Percentiles rank a stretch among this genome's conserved stretches.
phyloP scores from a whole-genome alignment of 2,797 vertebrate species.

The Rhynchonycteris naso region DNA sequence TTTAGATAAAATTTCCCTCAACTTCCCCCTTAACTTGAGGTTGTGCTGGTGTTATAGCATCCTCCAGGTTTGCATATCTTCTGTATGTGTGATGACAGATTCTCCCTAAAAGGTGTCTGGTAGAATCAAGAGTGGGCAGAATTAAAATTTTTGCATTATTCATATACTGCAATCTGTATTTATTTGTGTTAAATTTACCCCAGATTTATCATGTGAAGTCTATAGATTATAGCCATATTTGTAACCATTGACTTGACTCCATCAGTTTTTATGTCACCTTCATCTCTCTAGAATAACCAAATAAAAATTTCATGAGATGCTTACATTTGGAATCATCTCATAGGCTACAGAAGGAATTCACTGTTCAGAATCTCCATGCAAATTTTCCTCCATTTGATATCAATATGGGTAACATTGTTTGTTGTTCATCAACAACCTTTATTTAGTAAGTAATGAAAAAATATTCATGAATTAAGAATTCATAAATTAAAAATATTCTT shows the following conservation, averaged over 20 bases:
- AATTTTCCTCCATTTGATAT: background rate
- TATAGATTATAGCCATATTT: conserved; percentile 33
- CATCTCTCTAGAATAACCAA: background rate
- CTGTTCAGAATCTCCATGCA: background rate
- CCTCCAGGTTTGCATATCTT: background rate
- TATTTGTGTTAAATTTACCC: conserved; percentile 47
- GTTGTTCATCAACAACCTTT: background rate
- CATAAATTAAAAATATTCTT: background rate
- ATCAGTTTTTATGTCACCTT: background rate
- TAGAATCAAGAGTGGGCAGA: background rate
- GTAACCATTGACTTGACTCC: background rate
- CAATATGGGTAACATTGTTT: background rate
- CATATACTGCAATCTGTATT: conserved; percentile 45
- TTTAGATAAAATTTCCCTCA: conserved; percentile 1
- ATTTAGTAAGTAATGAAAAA: background rate
- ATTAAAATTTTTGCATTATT: no score
- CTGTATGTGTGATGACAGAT: background rate
- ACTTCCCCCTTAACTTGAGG: background rate
- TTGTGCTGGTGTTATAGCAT: background rate
- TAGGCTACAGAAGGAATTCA: background rate
- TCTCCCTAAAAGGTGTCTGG: background rate
- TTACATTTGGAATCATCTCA: background rate
- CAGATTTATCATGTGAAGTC: conserved; percentile 40
- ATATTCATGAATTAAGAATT: background rate
- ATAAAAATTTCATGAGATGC: conserved; percentile 7